Conservation (phyloP, 1,140 invertebrate species). For the Drosophila fuyamai region DNA sequence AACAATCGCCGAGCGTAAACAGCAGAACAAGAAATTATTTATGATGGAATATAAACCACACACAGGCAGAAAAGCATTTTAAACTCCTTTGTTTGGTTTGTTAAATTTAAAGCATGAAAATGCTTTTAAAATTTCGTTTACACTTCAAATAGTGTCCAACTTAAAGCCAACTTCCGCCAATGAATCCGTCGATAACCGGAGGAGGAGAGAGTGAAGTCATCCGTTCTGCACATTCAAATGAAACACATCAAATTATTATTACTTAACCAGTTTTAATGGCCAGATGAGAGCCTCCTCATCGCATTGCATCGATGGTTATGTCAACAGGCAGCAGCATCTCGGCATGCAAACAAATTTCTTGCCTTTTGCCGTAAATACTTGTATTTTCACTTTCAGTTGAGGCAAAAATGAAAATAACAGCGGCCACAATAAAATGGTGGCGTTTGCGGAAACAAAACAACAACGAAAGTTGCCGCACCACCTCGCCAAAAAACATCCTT, state of each 20-base stretch:
- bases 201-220: constrained; percentile 11
- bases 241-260: constrained; percentile 35
- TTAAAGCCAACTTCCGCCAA: constrained; percentile 11
- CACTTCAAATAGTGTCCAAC: constrained; percentile 22
- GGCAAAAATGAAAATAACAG: constrained; percentile 59
- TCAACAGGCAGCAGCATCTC: constrained; percentile 51
- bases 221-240: constrained; percentile 41
- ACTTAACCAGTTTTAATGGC: constrained; percentile 52
- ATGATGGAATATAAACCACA: constrained; percentile 14
- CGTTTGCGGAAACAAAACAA: constrained; percentile 76
- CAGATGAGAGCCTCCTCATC: constrained; percentile 33
- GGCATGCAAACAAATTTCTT: constrained; percentile 54
- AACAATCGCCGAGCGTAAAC: constrained; percentile 41
- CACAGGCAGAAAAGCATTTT: neutral
- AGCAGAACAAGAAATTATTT: constrained; percentile 26
- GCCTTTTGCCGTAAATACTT: constrained; percentile 45
- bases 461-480: constrained; percentile 68
- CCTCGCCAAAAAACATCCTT: constrained; percentile 67
- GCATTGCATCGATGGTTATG: constrained; percentile 56
- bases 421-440: constrained; percentile 47
- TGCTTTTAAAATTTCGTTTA: constrained; percentile 42
- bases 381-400: constrained; percentile 73
- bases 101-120: constrained; percentile 43
- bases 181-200: neutral
- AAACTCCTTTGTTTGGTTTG: constrained; percentile 40